Base-by-base conservation (phyloP, 1,140 invertebrate species). In the Mya arenaria region DNA sequence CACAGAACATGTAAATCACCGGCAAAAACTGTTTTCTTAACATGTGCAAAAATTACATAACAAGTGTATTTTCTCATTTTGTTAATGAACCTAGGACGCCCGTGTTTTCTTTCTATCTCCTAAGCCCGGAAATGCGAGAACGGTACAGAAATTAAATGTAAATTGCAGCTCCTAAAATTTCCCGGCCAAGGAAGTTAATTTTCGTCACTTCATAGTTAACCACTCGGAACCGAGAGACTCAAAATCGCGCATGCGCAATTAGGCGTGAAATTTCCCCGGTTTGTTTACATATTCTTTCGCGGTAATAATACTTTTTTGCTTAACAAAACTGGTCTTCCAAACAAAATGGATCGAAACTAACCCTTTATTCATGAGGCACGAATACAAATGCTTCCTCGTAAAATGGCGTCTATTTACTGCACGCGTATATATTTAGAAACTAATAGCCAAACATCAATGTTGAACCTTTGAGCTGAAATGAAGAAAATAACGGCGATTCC, bases 31-130 rank as follows among this genome's bases (percentile, higher is more conserved):
- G 69, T 72, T 72, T 72, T 72, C 69, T 72, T 72, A 72, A 72
- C 69, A 72, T 72, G 69, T 72, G 69, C 69, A 72, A 72, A n/a
- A 72, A 23, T 72, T 72, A 72, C 34, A 55, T 58, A 72, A 72
- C 69, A 72, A 72, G 69, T 72, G 69, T 72, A 72, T 55, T 72
- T 72, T 72, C 69, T 52, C 69, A 72, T 72, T 72, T 72, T 72
- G 32, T 72, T 56, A 72, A 72, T 72, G 69, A 72, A 72, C 69
- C 69, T 25, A 36, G 58, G 39, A 28, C 32, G 34, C 28, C 48
- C 10, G 36, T 72, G 69, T 72, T 72, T 72, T 72, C 69, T 72
- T 72, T 72, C 41, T 55, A 52, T 72, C 37, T 56, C 58, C 37
- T 55, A 37, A 72, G 48, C 56, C 69, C 69, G 69, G 69, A 72